Conservation (phyloP, 2,888 invertebrate genomes). For the Dione juno region DNA sequence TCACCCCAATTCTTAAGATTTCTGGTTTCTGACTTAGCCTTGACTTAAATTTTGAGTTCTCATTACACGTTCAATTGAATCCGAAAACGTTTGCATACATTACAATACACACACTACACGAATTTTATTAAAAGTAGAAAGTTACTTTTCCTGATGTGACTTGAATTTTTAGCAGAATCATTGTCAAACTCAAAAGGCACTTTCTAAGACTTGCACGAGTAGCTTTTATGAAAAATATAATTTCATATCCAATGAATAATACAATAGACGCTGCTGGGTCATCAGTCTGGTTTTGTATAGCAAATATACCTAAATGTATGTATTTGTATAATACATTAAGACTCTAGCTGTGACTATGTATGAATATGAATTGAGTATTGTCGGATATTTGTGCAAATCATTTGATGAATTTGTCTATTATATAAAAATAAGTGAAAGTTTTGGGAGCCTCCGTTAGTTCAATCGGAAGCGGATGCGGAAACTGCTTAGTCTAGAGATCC, state of each 20-base stretch:
- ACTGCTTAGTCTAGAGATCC: slow-evolving; percentile 59
- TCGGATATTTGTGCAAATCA: slow-evolving; percentile 29
- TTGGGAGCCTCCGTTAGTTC: slow-evolving; percentile 55
- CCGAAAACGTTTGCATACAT: slow-evolving; percentile 47
- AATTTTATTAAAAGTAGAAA: slow-evolving; percentile 66
- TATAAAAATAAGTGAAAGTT: slow-evolving; percentile 69
- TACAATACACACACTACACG: background rate
- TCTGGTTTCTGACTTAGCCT: slow-evolving; percentile 74
- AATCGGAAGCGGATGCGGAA: slow-evolving; percentile 79
- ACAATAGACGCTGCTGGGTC: slow-evolving; percentile 32
- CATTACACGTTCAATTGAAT: slow-evolving; percentile 61
- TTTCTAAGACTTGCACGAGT: slow-evolving; percentile 32
- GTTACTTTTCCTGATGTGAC: slow-evolving; percentile 74
- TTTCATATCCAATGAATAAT: slow-evolving; percentile 29
- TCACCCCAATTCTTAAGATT: slow-evolving; percentile 69
- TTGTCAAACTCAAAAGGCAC: slow-evolving; percentile 44
- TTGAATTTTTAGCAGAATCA: slow-evolving; percentile 51
- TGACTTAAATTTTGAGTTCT: slow-evolving; percentile 68
- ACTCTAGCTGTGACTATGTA: slow-evolving; percentile 18
- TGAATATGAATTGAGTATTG: background rate
- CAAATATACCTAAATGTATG: background rate
- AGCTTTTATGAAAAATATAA: slow-evolving; percentile 31
- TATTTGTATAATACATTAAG: slow-evolving; percentile 30
- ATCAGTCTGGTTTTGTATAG: background rate
- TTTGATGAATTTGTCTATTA: slow-evolving; percentile 51